Base-by-base conservation (phyloP, 2,888 invertebrate genomes). In the Polietes domitor region DNA sequence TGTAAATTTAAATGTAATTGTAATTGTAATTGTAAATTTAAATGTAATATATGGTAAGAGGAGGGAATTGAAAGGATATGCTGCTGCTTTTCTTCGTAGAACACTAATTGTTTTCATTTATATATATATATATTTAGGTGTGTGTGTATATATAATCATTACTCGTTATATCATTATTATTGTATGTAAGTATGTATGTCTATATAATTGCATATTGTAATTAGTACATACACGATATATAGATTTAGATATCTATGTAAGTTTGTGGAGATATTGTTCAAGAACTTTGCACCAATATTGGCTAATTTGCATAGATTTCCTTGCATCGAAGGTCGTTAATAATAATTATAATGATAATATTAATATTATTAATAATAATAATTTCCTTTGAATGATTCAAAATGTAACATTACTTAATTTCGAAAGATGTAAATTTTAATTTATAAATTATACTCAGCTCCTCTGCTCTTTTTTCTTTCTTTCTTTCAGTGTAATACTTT, bases 1-100 rank as follows among this genome's bases (percentile, higher is more conserved):
- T 47, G 47, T 47, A 47, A 47, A 47, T 47, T 47, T 68, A 68
- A 63, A 1, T 1, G 63, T 32, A n/a, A 61, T n/a, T 32, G 17
- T 63, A 63, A 68, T 10, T 4, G 41, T 68, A 68, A 68, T 43
- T 68, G 43, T 24, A 37, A 19, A 17, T 53, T 5, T 47, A 47
- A 32, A 41, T 47, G 47, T 32, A 32, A 32, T 41, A 47, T 47
- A 47, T 19, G 26, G 28, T 65, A 65, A 19, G 71, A 81, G 80
- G 80, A 83, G 83, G 77, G 77, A 81, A 75, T 37, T 65, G 41
- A 50, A 78, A 71, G 75, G 83, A 83, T 83, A 83, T 83, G 83
- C 77, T 77, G 65, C 1, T 5, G 53, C 15, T 80, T 47, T 47
- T 65, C 26, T 72, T 47, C 17, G 6, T 70, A 21, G 70, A 77